Percentiles rank a stretch among this genome's conserved stretches.
Conservation (phyloP, 2,888 invertebrate species). For the Trissonchulus latispiculum region DNA sequence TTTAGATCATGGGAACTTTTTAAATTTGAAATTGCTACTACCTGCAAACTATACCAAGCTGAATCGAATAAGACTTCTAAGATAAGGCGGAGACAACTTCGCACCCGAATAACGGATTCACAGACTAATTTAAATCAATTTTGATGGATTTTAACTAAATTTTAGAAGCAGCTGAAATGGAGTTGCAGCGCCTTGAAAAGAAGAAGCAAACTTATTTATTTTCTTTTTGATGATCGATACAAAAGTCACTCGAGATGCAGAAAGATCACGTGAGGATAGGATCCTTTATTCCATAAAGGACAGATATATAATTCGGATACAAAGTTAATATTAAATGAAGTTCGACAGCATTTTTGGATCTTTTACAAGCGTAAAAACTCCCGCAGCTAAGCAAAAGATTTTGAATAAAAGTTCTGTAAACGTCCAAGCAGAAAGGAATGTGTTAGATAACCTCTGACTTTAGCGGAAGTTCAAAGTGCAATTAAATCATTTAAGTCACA, state of each 20-base stretch:
- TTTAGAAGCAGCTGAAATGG: too few species aligned
- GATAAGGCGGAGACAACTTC: too few species aligned
- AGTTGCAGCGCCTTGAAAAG: too few species aligned
- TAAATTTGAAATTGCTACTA: too few species aligned
- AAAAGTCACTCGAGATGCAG: neutral
- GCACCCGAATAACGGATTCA: too few species aligned
- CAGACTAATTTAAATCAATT: too few species aligned
- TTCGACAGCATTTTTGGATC: neutral
- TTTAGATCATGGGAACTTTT: too few species aligned
- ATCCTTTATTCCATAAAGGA: neutral
- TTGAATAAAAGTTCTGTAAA: neutral
- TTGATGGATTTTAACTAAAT: too few species aligned
- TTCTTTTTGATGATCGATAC: too few species aligned
- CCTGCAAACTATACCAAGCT: too few species aligned
- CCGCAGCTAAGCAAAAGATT: neutral
- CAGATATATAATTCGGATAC: neutral
- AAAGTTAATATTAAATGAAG: neutral
- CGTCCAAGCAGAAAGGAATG: neutral
- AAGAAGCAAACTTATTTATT: too few species aligned
- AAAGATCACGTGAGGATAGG: neutral
- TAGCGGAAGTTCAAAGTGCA: neutral
- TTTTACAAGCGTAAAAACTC: neutral
- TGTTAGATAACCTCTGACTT: neutral
- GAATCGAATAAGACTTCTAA: too few species aligned
- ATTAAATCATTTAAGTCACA: neutral